Evolutionary conservation across 2,113 vertebrate genomes (phyloP).

Genomic region (Perccottus glenii): DNA sequence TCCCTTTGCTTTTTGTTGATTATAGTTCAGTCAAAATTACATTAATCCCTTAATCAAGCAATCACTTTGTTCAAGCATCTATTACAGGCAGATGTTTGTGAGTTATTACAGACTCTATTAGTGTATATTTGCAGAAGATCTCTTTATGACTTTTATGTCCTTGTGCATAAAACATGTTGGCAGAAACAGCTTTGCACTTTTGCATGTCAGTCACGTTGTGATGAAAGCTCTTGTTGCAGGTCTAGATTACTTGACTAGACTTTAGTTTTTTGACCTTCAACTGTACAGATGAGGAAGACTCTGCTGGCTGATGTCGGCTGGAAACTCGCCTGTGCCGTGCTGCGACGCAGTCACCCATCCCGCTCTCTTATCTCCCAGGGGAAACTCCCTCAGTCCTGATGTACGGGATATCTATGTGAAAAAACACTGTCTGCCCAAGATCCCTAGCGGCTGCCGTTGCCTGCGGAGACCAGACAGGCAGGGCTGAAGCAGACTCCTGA

Average conservation of each 20-base stretch:
- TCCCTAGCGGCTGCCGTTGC: conserved; percentile 35
- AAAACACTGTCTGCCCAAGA: conserved; percentile 44
- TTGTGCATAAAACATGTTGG: neutral
- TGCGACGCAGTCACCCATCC: conserved; percentile 47
- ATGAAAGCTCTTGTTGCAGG: conserved; percentile 25
- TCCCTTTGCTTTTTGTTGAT: no score
- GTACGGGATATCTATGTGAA: conserved; percentile 47
- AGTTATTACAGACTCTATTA: no score
- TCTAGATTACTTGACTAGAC: conserved; percentile 34
- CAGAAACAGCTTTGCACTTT: neutral
- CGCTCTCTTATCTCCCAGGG: conserved; percentile 48
- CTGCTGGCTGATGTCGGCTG: conserved; percentile 27
- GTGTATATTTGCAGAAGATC: neutral
- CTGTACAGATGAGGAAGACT: conserved; percentile 29
- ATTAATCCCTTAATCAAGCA: no score
- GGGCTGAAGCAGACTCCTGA: conserved; percentile 40
- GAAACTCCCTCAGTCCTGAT: conserved; percentile 45
- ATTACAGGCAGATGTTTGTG: neutral
- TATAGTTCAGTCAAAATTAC: no score
- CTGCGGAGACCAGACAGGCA: conserved; percentile 31
- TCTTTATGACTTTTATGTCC: neutral
- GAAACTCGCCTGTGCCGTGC: conserved; percentile 25
- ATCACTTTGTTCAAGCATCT: neutral
- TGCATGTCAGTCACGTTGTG: conserved; percentile 19
- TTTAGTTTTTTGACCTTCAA: conserved; percentile 52